Conservation (phyloP, 2,113 vertebrate species). For the Equus quagga region DNA sequence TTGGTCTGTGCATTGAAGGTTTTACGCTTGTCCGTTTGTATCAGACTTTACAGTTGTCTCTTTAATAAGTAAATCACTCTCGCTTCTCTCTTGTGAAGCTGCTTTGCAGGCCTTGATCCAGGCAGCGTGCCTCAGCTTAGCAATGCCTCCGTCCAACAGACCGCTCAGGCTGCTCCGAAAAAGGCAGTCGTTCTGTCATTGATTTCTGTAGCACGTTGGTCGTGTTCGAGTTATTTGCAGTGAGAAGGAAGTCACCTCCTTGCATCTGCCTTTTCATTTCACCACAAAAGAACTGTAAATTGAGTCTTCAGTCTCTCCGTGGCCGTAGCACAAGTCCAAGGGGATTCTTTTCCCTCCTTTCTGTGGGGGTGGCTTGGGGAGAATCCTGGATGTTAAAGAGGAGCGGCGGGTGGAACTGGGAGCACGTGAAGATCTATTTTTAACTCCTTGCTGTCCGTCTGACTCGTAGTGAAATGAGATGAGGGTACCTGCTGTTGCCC, state of each 20-base stretch:
- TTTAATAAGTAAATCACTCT: slow-evolving; percentile 76
- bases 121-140: slow-evolving; percentile 69
- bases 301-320: neutral
- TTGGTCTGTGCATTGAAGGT: slow-evolving; percentile 69
- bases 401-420: neutral
- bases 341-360: neutral
- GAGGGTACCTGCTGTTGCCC: neutral
- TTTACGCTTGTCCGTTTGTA: slow-evolving; percentile 79
- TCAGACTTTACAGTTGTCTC: slow-evolving; percentile 79
- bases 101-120: slow-evolving; percentile 68
- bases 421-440: neutral
- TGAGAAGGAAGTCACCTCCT: neutral
- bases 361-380: neutral
- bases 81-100: slow-evolving; percentile 18
- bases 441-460: neutral
- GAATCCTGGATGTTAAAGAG: neutral
- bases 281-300: neutral
- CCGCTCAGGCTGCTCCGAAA: slow-evolving; percentile 61
- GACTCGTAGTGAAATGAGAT: neutral
- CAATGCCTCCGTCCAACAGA: slow-evolving; percentile 41
- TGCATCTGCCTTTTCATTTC: slow-evolving; percentile 30
- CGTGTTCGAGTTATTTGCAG: slow-evolving; percentile 60
- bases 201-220: slow-evolving; percentile 58
- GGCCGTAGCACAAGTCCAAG: neutral
- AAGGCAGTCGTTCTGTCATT: slow-evolving; percentile 55